These are phyloP conservation scores for Andrena bicolor DNA, from an alignment of 2,888 invertebrate genomes.

Conservation along the genomic window DNA sequence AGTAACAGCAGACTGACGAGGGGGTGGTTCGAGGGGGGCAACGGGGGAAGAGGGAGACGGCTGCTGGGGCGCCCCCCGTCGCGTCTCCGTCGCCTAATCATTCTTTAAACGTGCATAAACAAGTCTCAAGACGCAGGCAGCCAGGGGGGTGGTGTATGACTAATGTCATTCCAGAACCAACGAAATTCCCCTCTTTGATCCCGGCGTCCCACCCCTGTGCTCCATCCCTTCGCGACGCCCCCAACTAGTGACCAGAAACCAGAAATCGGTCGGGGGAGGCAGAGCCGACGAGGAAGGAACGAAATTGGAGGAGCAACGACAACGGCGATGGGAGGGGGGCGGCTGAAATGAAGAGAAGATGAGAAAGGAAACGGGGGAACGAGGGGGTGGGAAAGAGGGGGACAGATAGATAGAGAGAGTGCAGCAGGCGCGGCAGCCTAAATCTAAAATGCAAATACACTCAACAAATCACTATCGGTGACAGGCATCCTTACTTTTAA, in stretches of 20 bases:
- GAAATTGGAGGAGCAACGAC: slow-evolving; percentile 27
- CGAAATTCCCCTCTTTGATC: slow-evolving; percentile 63
- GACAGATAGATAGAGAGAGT: slow-evolving; percentile 45
- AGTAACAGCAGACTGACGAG: slow-evolving; percentile 51
- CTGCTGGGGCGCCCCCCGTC: slow-evolving; percentile 78
- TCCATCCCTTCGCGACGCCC: slow-evolving; percentile 63
- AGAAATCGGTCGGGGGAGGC: slow-evolving; percentile 71
- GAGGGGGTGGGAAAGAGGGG: slow-evolving; percentile 28
- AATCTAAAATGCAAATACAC: slow-evolving; percentile 85
- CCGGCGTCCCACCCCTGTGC: slow-evolving; percentile 58
- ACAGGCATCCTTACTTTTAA: slow-evolving; percentile 83
- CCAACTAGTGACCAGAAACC: slow-evolving; percentile 57
- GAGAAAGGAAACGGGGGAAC: slow-evolving; percentile 8
- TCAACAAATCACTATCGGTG: slow-evolving; percentile 85
- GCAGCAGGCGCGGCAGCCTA: slow-evolving; percentile 81
- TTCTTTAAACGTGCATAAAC: slow-evolving; percentile 85
- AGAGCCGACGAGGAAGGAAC: slow-evolving; percentile 51
- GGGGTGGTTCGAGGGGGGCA: slow-evolving; percentile 25
- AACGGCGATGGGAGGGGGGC: slow-evolving; percentile 20
- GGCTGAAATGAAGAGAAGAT: slow-evolving; percentile 34
- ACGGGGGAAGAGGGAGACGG: slow-evolving; percentile 62
- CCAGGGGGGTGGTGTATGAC: slow-evolving; percentile 77
- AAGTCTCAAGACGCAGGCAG: slow-evolving; percentile 76
- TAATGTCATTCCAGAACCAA: slow-evolving; percentile 82
- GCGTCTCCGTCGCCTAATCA: slow-evolving; percentile 84